Evolutionary conservation across 1,140 invertebrate genomes (phyloP).

Genomic region (Drosophila gunungcola): DNA sequence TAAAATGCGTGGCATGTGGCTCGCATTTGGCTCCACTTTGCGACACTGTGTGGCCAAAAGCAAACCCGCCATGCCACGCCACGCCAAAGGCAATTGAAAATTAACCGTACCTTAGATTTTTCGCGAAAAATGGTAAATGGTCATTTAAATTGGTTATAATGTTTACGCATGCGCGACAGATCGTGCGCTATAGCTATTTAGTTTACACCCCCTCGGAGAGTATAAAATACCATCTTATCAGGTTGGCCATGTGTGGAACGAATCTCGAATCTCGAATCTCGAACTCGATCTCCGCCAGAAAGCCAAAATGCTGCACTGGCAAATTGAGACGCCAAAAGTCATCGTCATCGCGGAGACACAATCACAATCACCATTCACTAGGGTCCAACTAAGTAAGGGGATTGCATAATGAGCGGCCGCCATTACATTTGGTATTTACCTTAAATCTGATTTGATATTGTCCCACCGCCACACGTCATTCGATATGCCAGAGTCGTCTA

Average conservation of each 20-base stretch:
- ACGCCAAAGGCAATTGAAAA: conserved; percentile 65
- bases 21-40: conserved; percentile 65
- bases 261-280: conserved; percentile 31
- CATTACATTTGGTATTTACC: conserved; percentile 69
- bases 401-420: conserved; percentile 63
- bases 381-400: conserved; percentile 61
- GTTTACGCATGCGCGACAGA: conserved; percentile 68
- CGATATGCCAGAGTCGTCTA: conserved; percentile 75
- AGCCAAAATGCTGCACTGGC: conserved; percentile 33
- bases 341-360: conserved; percentile 47
- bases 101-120: conserved; percentile 75
- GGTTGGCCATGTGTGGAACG: conserved; percentile 32
- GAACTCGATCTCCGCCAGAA: conserved; percentile 14
- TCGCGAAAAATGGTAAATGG: conserved; percentile 70
- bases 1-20: conserved; percentile 75
- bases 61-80: conserved; percentile 9
- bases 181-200: conserved; percentile 15
- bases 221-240: conserved; percentile 28
- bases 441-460: conserved; percentile 78
- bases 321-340: conserved; percentile 63
- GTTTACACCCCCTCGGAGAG: conserved; percentile 19
- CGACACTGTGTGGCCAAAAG: conserved; percentile 49
- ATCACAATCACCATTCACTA: conserved; percentile 63
- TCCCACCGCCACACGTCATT: conserved; percentile 71
- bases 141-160: conserved; percentile 71